Evolutionary conservation across 2,113 vertebrate species (phyloP), one percentile per base, ranked within the genome.

Genomic region (Anguilla japonica): DNA sequence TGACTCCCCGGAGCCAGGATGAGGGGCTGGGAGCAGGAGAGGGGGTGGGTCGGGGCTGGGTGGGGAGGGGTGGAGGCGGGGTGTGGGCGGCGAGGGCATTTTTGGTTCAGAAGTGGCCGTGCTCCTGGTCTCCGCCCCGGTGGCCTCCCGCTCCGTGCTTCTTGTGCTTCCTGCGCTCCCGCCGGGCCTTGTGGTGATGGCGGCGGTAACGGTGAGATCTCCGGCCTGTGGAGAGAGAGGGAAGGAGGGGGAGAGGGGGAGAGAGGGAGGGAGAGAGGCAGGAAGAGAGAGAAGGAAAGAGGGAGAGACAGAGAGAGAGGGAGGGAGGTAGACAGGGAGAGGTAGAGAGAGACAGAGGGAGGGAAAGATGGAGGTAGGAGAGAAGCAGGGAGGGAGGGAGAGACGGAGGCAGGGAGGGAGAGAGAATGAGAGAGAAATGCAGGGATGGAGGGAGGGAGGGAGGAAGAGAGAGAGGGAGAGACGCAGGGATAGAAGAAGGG

Each of bases 91-190:
- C 83, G 34, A 82, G 20, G 83, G 83, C 82, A 60, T 82, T 86
- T 95, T 94, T 93, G 93, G 94, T 94, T 95, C 93, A 96, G 94
- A 95, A 94, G 91, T 93, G 94, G 91, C 43, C 90, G 82, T 92
- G 94, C 87, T 89, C 92, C 81, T 83, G 89, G 82, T 94, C 93
- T 82, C 91, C 91, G 80, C 90, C 94, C 75, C 92, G 93, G 92
- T 92, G 95, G 89, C 94, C 93, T 16, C 94, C 93, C 87, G 92
- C 93, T 81, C 94, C 93, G 39, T 96, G 96, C 90, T 92, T 96
- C 91, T 94, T 96, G 94, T 96, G 97, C 97, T 97, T 99, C 89
- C 97, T 95, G 92, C 95, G 95, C 91, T 98, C 97, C 90, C 96
- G 96, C 91, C 90, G 96, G 11, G 95, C 93, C 93, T 97, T 97